Evolutionary conservation across 2,888 invertebrate genomes (phyloP).

Genomic region (Prenolepis imparis): DNA sequence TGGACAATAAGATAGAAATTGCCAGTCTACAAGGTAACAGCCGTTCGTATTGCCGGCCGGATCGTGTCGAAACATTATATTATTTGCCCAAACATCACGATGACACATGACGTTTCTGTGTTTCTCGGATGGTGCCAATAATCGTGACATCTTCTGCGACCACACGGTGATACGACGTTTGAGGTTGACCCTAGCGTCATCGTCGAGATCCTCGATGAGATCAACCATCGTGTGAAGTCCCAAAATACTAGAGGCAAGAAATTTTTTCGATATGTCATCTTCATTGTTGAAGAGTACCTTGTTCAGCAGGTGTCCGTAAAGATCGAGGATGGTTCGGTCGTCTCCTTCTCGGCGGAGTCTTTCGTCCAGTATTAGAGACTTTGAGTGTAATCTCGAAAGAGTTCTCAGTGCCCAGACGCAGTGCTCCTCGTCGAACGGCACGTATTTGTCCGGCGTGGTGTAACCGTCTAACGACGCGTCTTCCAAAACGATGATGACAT

Average conservation of each 20-base stretch:
- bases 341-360: slow-evolving; percentile 63
- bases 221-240: slow-evolving; percentile 66
- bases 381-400: slow-evolving; percentile 79
- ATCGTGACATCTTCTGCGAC: slow-evolving; percentile 31
- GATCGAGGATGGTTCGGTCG: slow-evolving; percentile 64
- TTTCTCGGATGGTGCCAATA: slow-evolving; percentile 63
- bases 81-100: slow-evolving; percentile 82
- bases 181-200: slow-evolving; percentile 62
- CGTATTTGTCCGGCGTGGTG: slow-evolving; percentile 70
- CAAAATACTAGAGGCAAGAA: slow-evolving; percentile 36
- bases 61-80: slow-evolving; percentile 79
- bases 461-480: slow-evolving; percentile 75
- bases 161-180: slow-evolving; percentile 67
- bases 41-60: slow-evolving; percentile 57
- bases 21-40: slow-evolving; percentile 80
- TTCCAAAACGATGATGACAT: slow-evolving; percentile 77
- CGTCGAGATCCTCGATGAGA: slow-evolving; percentile 59
- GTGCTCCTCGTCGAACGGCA: slow-evolving; percentile 77
- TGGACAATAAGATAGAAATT: slow-evolving; percentile 75
- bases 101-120: slow-evolving; percentile 78
- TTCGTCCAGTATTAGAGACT: slow-evolving; percentile 78
- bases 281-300: slow-evolving; percentile 63
- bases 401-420: slow-evolving; percentile 67
- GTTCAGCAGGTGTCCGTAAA: slow-evolving; percentile 70
- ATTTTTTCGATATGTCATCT: slow-evolving; percentile 35